These are phyloP conservation scores for Mystacides longicornis DNA, from an alignment of 2,888 invertebrate species.

Conservation along the genomic window DNA sequence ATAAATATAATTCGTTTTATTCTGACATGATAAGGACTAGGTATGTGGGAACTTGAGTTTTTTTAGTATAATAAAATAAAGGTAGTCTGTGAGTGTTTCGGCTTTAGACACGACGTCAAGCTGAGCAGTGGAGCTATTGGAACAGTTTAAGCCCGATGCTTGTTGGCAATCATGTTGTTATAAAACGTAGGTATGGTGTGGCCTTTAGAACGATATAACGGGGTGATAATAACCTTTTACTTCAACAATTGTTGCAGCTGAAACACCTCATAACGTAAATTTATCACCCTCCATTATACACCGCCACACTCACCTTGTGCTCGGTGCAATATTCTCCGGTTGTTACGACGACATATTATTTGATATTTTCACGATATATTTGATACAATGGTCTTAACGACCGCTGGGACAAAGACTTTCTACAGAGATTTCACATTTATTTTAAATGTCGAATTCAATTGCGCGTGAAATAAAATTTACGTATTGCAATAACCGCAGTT, in stretches of 20 bases:
- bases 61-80: too few species aligned
- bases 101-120: too few species aligned
- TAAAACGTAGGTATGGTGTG: background rate
- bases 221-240: constrained; percentile 13
- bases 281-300: background rate
- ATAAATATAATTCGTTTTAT: too few species aligned
- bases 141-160: too few species aligned
- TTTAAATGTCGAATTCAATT: background rate
- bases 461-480: background rate
- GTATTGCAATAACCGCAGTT: too few species aligned
- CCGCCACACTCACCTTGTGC: too few species aligned
- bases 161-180: background rate
- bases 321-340: background rate
- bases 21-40: too few species aligned
- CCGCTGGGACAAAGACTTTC: background rate
- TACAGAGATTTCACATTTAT: background rate
- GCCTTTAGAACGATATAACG: background rate
- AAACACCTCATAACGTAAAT: background rate
- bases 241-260: constrained; percentile 7
- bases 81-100: too few species aligned
- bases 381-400: background rate
- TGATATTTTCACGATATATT: background rate
- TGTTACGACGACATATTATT: background rate
- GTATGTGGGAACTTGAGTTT: too few species aligned
- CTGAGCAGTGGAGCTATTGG: too few species aligned